Conservation (phyloP, 2,113 vertebrate species). For the Oceanites oceanicus region DNA sequence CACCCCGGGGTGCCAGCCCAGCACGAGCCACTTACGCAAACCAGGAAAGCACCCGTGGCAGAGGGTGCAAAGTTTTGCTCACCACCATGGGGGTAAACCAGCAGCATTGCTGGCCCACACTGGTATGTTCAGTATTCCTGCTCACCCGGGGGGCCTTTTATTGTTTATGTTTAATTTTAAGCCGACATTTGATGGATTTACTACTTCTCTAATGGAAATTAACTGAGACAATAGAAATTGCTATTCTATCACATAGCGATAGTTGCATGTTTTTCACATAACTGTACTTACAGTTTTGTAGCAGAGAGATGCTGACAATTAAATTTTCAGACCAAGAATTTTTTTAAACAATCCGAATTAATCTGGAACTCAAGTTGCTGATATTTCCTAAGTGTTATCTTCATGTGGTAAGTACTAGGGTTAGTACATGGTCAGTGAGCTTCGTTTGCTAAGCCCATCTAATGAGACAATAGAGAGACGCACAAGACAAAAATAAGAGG, state of each 20-base stretch:
- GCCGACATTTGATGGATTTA: neutral
- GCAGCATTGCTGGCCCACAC: neutral
- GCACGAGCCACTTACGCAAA: neutral
- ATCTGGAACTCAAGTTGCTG: neutral
- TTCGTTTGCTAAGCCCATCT: neutral
- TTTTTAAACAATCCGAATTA: neutral
- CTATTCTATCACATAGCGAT: fast-evolving
- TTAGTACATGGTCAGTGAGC: neutral
- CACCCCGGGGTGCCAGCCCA: neutral
- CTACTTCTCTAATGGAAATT: neutral
- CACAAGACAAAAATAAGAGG: neutral
- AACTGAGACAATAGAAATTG: neutral
- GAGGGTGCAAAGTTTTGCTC: neutral
- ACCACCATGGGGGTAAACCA: neutral
- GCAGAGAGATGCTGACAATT: neutral
- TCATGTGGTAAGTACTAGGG: neutral
- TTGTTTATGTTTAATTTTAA: neutral
- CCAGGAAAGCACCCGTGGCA: neutral
- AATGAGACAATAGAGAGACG: neutral
- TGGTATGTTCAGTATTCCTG: neutral
- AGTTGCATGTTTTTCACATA: neutral
- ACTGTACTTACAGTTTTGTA: neutral
- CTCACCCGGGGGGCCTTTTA: neutral
- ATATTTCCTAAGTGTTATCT: neutral
- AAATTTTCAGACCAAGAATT: neutral